Percentiles rank a stretch among this genome's conserved stretches.
Conservation (phyloP, 2,113 vertebrate species). For the Istiophorus platypterus region DNA sequence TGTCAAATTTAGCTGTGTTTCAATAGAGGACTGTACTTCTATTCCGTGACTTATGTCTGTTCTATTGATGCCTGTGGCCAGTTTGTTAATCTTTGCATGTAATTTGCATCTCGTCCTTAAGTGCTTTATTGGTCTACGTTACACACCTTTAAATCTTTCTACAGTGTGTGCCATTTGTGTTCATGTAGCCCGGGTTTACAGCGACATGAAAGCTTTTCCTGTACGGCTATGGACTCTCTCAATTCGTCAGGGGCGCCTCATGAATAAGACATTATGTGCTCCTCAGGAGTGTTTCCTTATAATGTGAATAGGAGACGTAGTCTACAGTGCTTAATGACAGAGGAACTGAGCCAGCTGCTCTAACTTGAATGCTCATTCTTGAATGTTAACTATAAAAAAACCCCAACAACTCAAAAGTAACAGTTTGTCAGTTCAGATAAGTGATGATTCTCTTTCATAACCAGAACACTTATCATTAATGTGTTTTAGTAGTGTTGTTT, state of each 20-base stretch:
- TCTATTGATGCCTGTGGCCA: not conserved
- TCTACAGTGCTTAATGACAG: constrained; percentile 4
- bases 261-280: constrained; percentile 54
- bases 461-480: too few species aligned
- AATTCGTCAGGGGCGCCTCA: constrained; percentile 25
- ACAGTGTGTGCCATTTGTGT: not conserved
- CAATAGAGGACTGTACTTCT: not conserved
- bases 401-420: not conserved
- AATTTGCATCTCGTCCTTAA: not conserved
- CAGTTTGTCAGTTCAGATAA: too few species aligned
- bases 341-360: constrained; percentile 6
- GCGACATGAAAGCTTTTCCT: too few species aligned
- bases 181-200: not conserved
- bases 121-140: too few species aligned
- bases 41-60: too few species aligned
- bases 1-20: not conserved
- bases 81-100: not conserved
- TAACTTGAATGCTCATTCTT: constrained; percentile 6
- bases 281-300: constrained; percentile 39
- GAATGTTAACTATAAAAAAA: not conserved
- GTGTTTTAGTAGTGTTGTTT: not conserved
- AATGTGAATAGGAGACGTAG: constrained; percentile 28
- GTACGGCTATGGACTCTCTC: not conserved
- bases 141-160: not conserved
- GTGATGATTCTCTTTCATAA: too few species aligned